Conservation (phyloP, 2,113 vertebrate genomes). For the Corydoras sp. region DNA sequence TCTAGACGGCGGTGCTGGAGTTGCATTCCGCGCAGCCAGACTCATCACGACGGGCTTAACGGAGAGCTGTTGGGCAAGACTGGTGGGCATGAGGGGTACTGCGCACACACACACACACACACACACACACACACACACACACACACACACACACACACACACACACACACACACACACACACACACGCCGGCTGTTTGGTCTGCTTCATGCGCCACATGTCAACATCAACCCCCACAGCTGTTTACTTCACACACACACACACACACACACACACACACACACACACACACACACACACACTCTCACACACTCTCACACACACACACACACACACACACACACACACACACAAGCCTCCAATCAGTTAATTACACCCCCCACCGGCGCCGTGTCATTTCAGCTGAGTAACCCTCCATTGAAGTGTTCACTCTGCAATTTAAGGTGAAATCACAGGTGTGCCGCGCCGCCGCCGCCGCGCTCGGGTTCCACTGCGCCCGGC, state of each 20-base stretch:
- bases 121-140: conserved; percentile 29
- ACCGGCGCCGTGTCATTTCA: conserved; percentile 50
- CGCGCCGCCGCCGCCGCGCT: conserved; percentile 34
- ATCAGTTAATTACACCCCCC: conserved; percentile 54
- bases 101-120: conserved; percentile 16
- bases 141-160: too few relatives aligned
- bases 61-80: conserved; percentile 34
- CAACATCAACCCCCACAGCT: conserved; percentile 30
- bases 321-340: conserved; percentile 13
- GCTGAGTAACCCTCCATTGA: conserved; percentile 48
- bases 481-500: conserved; percentile 26
- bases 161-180: not conserved
- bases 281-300: conserved; percentile 34
- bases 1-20: too few relatives aligned
- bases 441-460: conserved; percentile 35
- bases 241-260: conserved; percentile 36
- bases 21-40: too few relatives aligned
- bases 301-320: conserved; percentile 31
- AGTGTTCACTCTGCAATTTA: conserved; percentile 46
- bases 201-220: conserved; percentile 32
- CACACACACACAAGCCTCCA: conserved; percentile 42
- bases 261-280: conserved; percentile 10
- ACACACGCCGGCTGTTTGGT: conserved; percentile 38
- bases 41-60: too few relatives aligned
- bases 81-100: conserved; percentile 18